Evolutionary conservation across 2,113 vertebrate genomes (phyloP).

Genomic region (Pseudorectes ferrugineus): DNA sequence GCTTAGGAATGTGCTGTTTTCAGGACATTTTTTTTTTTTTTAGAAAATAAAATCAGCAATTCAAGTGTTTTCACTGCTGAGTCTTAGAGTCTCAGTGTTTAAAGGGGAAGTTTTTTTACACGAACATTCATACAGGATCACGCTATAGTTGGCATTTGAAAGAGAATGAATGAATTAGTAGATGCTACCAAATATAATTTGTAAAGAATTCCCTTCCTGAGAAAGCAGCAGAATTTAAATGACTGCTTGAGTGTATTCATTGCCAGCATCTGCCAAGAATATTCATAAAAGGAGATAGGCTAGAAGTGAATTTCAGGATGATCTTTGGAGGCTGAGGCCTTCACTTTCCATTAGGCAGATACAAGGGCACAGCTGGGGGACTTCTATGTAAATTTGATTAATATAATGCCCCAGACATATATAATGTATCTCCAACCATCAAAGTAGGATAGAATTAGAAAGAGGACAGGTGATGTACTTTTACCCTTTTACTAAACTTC

Average conservation of each 20-base stretch:
- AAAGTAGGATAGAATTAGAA: background rate
- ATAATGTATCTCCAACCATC: background rate
- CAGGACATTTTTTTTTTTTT: background rate
- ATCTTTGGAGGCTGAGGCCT: background rate
- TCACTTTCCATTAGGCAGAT: background rate
- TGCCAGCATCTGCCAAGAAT: background rate
- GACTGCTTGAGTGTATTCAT: background rate
- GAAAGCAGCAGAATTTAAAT: constrained; percentile 29
- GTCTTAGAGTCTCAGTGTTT: background rate
- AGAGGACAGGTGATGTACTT: background rate
- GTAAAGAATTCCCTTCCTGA: background rate
- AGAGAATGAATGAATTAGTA: constrained; percentile 12
- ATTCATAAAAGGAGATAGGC: background rate
- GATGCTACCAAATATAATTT: constrained; percentile 15
- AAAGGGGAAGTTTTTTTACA: background rate
- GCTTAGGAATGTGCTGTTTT: background rate
- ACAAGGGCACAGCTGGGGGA: background rate
- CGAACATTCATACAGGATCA: background rate
- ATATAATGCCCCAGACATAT: background rate
- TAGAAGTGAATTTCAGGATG: background rate
- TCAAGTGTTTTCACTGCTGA: background rate
- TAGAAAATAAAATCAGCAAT: background rate
- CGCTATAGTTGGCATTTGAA: background rate
- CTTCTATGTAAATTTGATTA: background rate
- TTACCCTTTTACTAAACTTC: background rate